phyloP scores from a whole-genome alignment of 1,140 invertebrate genomes.

The Physella acuta region DNA sequence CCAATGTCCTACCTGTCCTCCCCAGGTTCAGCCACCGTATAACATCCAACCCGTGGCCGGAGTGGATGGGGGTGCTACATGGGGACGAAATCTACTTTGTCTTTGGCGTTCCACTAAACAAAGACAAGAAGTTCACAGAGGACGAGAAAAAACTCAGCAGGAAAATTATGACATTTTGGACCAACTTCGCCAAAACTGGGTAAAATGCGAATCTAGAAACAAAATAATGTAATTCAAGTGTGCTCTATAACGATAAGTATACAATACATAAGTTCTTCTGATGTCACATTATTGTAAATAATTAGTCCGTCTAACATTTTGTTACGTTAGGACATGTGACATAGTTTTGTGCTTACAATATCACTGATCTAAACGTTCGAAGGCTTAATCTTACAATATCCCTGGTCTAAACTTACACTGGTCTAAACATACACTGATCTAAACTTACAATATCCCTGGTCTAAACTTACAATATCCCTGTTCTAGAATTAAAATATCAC shows the following conservation, averaged over 20 bases:
- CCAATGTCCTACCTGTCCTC: too few species aligned
- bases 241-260: neutral
- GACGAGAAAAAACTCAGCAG: conserved; percentile 84
- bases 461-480: too few species aligned
- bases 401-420: too few species aligned
- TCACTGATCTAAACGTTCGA: neutral
- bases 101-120: conserved; percentile 83
- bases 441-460: too few species aligned
- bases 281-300: neutral
- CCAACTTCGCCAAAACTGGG: conserved; percentile 94
- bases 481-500: too few species aligned
- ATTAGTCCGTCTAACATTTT: neutral
- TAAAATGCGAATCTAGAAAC: conserved; percentile 62
- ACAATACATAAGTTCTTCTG: neutral
- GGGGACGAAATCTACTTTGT: conserved; percentile 93
- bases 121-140: conserved; percentile 80
- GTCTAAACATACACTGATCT: neutral
- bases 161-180: conserved; percentile 87
- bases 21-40: conserved; percentile 84
- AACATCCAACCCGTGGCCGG: conserved; percentile 80
- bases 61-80: conserved; percentile 94
- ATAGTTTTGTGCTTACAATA: neutral
- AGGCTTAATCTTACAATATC: neutral
- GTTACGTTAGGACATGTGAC: neutral
- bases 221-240: neutral